Evolutionary conservation across 2,888 invertebrate genomes (phyloP).

Genomic region (Drosophila quasianomalipes): DNA sequence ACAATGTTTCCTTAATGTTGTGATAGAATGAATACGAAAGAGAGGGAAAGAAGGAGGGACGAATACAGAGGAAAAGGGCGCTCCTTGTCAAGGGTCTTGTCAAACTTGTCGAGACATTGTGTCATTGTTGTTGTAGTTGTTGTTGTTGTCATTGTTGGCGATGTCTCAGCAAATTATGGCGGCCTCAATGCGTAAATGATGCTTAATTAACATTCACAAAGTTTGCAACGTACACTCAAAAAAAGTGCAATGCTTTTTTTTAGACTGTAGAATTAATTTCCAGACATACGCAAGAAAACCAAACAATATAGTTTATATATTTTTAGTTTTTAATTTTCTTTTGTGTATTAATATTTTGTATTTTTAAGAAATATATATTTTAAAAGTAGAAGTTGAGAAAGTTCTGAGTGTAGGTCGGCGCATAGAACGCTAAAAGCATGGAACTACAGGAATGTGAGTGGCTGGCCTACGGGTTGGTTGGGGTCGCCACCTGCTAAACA

Average conservation of each 20-base stretch:
- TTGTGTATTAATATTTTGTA: neutral
- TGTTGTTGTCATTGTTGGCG: constrained; percentile 32
- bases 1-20: constrained; percentile 8
- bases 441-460: constrained; percentile 35
- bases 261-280: neutral
- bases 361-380: neutral
- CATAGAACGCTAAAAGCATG: neutral
- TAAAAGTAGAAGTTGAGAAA: neutral
- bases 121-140: constrained; percentile 27
- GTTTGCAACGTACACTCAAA: constrained; percentile 24
- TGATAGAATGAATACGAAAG: neutral
- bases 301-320: neutral
- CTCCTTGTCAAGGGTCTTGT: constrained; percentile 62
- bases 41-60: neutral
- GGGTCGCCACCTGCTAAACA: constrained; percentile 1
- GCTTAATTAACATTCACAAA: constrained; percentile 77
- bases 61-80: neutral
- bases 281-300: neutral
- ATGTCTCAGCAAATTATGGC: constrained; percentile 74
- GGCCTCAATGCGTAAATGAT: constrained; percentile 79
- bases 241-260: neutral
- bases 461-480: neutral
- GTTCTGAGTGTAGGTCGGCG: neutral
- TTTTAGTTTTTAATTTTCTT: neutral
- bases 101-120: constrained; percentile 76